phyloP scores from a whole-genome alignment of 2,797 vertebrate species.

The Moxostoma hubbsi region DNA sequence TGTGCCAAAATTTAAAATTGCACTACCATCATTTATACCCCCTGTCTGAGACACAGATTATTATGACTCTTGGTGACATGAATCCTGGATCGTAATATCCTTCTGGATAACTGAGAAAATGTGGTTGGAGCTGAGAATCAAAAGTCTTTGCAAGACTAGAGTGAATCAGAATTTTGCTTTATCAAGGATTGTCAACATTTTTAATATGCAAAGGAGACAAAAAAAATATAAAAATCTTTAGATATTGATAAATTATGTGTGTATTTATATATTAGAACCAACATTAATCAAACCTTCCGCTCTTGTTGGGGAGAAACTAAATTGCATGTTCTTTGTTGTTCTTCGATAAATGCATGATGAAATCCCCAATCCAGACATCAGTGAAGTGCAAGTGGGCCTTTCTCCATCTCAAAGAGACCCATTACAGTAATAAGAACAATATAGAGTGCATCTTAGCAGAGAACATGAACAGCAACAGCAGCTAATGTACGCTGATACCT shows the following conservation, averaged over 20 bases:
- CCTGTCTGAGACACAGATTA: conserved; percentile 31
- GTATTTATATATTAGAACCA: conserved; percentile 18
- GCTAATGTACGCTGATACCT: conserved; percentile 38
- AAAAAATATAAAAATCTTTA: neutral
- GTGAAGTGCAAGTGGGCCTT: conserved; percentile 1
- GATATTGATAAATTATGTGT: conserved; percentile 14
- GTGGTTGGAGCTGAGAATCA: neutral
- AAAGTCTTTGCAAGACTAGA: neutral
- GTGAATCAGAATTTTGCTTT: neutral
- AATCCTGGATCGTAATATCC: conserved; percentile 24
- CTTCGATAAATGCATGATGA: conserved; percentile 31
- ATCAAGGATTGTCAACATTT: neutral
- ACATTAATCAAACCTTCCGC: conserved; percentile 26
- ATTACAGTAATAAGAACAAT: conserved; percentile 27
- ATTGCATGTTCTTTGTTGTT: conserved; percentile 30
- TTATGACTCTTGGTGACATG: conserved; percentile 37
- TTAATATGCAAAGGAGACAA: conserved; percentile 6
- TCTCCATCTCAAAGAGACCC: conserved; percentile 19
- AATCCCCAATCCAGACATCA: neutral
- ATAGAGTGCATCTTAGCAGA: conserved; percentile 25
- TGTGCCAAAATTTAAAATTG: conserved; percentile 51
- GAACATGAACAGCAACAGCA: conserved; percentile 14
- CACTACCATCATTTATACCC: conserved; percentile 14
- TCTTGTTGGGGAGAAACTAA: conserved; percentile 5
- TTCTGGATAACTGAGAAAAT: neutral